Evolutionary conservation across 2,888 invertebrate species (phyloP).

Genomic region (Sesamia inferens): DNA sequence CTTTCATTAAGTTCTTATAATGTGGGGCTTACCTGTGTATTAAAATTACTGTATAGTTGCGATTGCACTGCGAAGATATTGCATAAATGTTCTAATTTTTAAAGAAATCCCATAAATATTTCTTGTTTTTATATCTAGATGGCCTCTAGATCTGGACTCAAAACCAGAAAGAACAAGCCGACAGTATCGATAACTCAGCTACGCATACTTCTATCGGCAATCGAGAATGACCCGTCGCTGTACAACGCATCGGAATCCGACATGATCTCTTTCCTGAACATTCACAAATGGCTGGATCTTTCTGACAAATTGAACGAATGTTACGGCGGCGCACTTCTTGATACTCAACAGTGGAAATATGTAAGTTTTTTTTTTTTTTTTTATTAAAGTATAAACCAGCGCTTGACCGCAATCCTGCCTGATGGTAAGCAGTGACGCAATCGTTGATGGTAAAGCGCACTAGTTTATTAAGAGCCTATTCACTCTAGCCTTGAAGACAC

Average conservation of each 20-base stretch:
- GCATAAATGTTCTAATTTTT: background rate
- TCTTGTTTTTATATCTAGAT: background rate
- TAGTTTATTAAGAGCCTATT: too few species aligned
- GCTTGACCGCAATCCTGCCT: too few species aligned
- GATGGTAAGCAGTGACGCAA: too few species aligned
- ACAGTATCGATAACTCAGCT: constrained; percentile 41
- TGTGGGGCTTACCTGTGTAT: too few species aligned
- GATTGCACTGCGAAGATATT: too few species aligned
- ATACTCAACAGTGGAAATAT: constrained; percentile 37
- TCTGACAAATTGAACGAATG: constrained; percentile 30
- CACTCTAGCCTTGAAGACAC: too few species aligned
- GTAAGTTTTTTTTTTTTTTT: too few species aligned
- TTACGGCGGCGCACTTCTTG: constrained; percentile 21
- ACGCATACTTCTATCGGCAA: constrained; percentile 24
- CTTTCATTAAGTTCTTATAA: too few species aligned
- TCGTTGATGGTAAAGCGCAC: too few species aligned
- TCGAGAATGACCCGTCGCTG: constrained; percentile 36
- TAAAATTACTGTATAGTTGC: too few species aligned
- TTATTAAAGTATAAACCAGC: too few species aligned
- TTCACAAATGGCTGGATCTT: constrained; percentile 38
- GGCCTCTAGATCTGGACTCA: background rate
- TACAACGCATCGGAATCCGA: constrained; percentile 35
- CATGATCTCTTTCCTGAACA: constrained; percentile 31
- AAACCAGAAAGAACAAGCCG: background rate
- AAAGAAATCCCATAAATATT: background rate